Evolutionary conservation across 1,140 invertebrate species (phyloP).

Genomic region (Cecropterus lyciades): DNA sequence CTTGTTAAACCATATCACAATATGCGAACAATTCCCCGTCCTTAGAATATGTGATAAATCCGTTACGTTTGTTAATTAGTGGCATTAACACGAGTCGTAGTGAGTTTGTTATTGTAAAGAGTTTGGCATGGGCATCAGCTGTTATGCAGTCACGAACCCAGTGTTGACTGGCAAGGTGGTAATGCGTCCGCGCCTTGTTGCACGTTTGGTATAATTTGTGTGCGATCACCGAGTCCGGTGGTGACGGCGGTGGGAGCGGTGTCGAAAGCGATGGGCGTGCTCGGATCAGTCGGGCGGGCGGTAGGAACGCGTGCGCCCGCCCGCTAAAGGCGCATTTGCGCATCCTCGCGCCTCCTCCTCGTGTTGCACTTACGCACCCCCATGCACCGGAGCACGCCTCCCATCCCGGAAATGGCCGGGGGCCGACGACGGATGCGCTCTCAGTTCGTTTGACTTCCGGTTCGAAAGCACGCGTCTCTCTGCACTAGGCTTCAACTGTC

Average conservation of each 20-base stretch:
- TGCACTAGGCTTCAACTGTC: not conserved
- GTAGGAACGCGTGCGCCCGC: slow-evolving; percentile 50
- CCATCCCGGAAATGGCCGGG: slow-evolving; percentile 55
- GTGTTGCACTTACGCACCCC: slow-evolving; percentile 51
- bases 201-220: slow-evolving; percentile 2
- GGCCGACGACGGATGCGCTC: slow-evolving; percentile 74
- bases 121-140: slow-evolving; percentile 8
- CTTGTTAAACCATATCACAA: too few species aligned
- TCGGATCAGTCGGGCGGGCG: slow-evolving; percentile 54
- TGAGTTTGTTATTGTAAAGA: slow-evolving; percentile 6
- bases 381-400: slow-evolving; percentile 48
- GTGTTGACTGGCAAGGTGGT: slow-evolving; percentile 6
- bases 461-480: slow-evolving; percentile 44
- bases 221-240: slow-evolving; percentile 1
- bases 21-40: too few species aligned
- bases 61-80: too few species aligned
- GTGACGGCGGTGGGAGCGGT: slow-evolving; percentile 26
- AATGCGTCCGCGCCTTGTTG: slow-evolving; percentile 33
- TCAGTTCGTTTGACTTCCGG: slow-evolving; percentile 53
- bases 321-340: slow-evolving; percentile 41
- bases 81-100: not conserved
- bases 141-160: not conserved
- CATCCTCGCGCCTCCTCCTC: slow-evolving; percentile 32
- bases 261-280: slow-evolving; percentile 48
- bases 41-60: too few species aligned